These are phyloP conservation scores for Triplophysa dalaica DNA, from an alignment of 2,113 vertebrate genomes.

Conservation along the genomic window DNA sequence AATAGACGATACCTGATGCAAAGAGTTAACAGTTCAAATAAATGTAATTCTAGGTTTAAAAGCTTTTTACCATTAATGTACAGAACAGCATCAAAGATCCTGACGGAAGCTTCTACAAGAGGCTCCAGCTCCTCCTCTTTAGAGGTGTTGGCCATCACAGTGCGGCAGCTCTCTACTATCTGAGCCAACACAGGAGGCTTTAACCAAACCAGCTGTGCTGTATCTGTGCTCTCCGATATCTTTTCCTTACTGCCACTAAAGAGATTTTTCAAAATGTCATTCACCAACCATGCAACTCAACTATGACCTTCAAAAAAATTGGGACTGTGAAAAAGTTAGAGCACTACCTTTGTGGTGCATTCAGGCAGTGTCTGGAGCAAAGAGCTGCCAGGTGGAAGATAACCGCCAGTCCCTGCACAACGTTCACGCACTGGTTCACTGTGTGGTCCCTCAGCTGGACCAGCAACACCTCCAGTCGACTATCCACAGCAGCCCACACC, in stretches of 20 bases:
- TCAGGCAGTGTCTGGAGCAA: slow-evolving; percentile 73
- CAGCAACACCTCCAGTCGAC: slow-evolving; percentile 77
- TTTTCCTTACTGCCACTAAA: slow-evolving; percentile 7
- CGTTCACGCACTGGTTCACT: slow-evolving; percentile 55
- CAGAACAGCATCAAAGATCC: slow-evolving; percentile 84
- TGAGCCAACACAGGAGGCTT: slow-evolving; percentile 69
- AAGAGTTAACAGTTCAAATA: too few species aligned
- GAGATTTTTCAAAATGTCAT: not conserved
- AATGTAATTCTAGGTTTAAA: not conserved
- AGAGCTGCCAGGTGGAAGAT: slow-evolving; percentile 80
- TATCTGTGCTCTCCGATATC: not conserved
- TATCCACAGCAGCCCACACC: slow-evolving; percentile 78
- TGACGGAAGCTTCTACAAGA: slow-evolving; percentile 74
- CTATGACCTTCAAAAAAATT: not conserved
- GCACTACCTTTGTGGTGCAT: slow-evolving; percentile 61
- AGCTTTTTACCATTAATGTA: slow-evolving; percentile 81
- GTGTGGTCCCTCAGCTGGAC: slow-evolving; percentile 66
- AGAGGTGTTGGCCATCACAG: slow-evolving; percentile 71
- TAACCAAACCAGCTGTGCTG: slow-evolving; percentile 72
- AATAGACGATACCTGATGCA: not conserved
- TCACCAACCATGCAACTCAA: not conserved
- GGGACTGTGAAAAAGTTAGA: not conserved
- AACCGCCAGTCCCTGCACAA: slow-evolving; percentile 78
- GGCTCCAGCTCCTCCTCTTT: slow-evolving; percentile 61
- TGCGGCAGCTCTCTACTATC: slow-evolving; percentile 78